Conservation (phyloP, 37 sponge, comb jelly and placozoan genomes). For the Hexactinellida sp. region DNA sequence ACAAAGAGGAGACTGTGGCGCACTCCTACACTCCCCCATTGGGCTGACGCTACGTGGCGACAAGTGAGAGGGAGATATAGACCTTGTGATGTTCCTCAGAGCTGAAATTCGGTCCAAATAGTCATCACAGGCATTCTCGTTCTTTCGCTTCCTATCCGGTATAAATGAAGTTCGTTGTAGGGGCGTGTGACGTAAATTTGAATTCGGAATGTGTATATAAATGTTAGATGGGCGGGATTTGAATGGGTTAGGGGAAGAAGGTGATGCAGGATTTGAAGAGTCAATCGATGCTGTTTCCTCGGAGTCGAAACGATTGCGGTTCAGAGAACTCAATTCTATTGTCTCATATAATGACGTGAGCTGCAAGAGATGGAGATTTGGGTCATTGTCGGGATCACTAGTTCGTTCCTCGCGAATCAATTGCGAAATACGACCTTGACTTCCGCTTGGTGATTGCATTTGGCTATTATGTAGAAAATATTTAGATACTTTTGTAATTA, state of each 20-base stretch:
- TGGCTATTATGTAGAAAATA: background rate
- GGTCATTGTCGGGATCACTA: background rate
- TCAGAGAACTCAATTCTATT: background rate
- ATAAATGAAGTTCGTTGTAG: background rate
- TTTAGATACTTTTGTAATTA: background rate
- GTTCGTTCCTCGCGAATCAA: background rate
- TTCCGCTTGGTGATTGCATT: slow-evolving; percentile 7
- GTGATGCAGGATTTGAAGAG: background rate
- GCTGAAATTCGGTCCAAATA: background rate
- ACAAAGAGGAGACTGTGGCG: slow-evolving; percentile 13
- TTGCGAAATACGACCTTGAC: slow-evolving; percentile 8
- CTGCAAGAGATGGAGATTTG: background rate
- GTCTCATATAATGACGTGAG: background rate
- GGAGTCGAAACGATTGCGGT: background rate
- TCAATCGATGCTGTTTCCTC: background rate
- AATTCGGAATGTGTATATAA: background rate
- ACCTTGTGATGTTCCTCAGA: background rate
- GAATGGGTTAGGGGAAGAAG: background rate
- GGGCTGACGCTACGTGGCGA: background rate
- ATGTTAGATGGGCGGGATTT: background rate
- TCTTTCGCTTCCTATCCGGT: background rate
- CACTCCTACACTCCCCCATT: slow-evolving; percentile 18
- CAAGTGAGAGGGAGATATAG: background rate
- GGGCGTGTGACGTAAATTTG: background rate
- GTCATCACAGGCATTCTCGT: background rate